Percentiles rank a stretch among this genome's conserved stretches.
These are phyloP conservation scores for Urocolius indicus DNA, from an alignment of 2,113 vertebrate species.

Conservation along the genomic window DNA sequence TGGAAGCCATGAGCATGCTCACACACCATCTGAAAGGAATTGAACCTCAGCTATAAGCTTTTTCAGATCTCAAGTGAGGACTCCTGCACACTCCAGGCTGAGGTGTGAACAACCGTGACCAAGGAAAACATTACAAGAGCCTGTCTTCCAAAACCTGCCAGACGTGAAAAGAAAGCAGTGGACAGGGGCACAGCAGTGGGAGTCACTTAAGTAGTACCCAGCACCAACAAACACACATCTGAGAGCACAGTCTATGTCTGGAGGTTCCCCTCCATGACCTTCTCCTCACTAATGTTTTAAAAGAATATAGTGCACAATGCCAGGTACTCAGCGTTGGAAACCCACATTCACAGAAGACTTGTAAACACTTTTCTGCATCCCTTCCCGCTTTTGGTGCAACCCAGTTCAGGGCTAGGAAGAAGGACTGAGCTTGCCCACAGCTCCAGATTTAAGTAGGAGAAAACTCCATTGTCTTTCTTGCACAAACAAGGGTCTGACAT, in stretches of 20 bases:
- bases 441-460: not conserved
- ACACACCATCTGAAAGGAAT: accelerated
- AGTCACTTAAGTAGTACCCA: not conserved
- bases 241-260: not conserved
- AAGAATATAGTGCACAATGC: not conserved
- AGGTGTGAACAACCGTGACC: accelerated
- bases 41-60: not conserved
- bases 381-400: not conserved
- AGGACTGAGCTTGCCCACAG: not conserved
- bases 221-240: not conserved
- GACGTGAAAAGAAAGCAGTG: accelerated
- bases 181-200: not conserved
- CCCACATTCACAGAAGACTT: not conserved
- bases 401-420: not conserved
- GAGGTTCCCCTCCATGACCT: not conserved
- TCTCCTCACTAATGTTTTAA: not conserved
- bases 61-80: not conserved
- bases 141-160: not conserved
- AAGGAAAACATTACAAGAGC: not conserved
- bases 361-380: not conserved
- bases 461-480: not conserved
- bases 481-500: not conserved
- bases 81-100: not conserved
- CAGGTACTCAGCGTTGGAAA: not conserved
- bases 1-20: not conserved